Base-by-base conservation (phyloP, 2,113 vertebrate species). In the Myodes glareolus region DNA sequence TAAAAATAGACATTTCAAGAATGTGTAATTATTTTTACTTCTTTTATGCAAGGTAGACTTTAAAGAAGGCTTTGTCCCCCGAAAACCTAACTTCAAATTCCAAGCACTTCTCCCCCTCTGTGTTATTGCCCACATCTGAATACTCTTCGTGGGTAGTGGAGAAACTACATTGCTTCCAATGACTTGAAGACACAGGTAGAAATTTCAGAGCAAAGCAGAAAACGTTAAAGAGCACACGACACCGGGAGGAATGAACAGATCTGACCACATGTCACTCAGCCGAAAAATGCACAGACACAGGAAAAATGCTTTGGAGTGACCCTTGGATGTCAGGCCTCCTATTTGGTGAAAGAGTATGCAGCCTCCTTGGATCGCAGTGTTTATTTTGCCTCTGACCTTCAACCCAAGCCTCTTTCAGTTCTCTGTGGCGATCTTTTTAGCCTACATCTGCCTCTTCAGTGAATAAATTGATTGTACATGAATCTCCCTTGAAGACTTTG, bases 391-490 rank as follows among this genome's bases (percentile, higher is more conserved):
- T 77, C 65, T 85, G 55, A 94, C 75, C 81, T n/a, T 27, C n/a
- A 67, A 27, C 50, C 19, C 63, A 82, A 45, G 1, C 89, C 1
- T 77, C 23, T 92, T 27, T 93, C 23, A 73, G 45, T 45, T 42
- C 13, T 52, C 29, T 90, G 36, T 10, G 63, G 0, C 14, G 19
- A 80, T 90, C 11, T 61, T 19, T 70, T 96, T 61, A 94, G 93
- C 87, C 73, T 1, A 13, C 36, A 70, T 25, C 8, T 52, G 80
- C 70, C 97, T 52, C 95, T 23, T 96, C 96, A 73, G 94, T 92
- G 96, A 98, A 97, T 82, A 63, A 96, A 31, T 88, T 97, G 1
- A 82, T 81, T 52, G 50, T 94, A 94, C 96, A 98, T 11, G 84
- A 98, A 90, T 86, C 81, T 42, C 0, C 72, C 39, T 76, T 95